Evolutionary conservation across 2,888 invertebrate species (phyloP), one percentile per base, ranked within the genome.

Genomic region (Aleiodes testaceus): DNA sequence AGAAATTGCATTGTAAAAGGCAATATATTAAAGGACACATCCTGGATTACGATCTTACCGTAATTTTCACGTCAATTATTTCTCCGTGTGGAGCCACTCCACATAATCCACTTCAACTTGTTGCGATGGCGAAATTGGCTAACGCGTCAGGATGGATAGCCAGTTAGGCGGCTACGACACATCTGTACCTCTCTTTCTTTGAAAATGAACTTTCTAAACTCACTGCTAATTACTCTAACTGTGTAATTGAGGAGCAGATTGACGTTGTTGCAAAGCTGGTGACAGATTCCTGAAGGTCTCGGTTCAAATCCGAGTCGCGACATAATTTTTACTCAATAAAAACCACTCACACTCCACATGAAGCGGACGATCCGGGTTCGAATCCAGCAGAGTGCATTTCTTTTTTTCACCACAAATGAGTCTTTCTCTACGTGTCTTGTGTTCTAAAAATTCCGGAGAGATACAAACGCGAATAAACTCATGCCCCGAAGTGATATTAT

Each of bases 401-500:
- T 49, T 16, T 55, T 55, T 26, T 55, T 55, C 36, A 1, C 26
- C 26, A 7, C 26, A 55, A 30, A 55, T 30, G 16, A 55, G 7
- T 14, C 16, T 55, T 55, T 30, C 36, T 55, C 6, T 6, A 26
- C 14, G n/a, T 26, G 22, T 26, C 26, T 47, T 3, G 26, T n/a
- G 30, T 7, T 18, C 44, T 47, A 53, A 14, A 65, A 3, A 59
- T 20, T 16, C 3, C 9, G 22, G 20, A 20, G 30, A 36, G 9
- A 12, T 53, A 53, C 26, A 26, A 11, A 53, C 53, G 26, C 3
- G 53, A 53, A 26, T 22, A 20, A 26, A 9, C 22, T 22, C 3
- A n/a, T 20, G 14, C 53, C 55, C 16, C 36, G 55, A n/a, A 66
- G 70, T 44, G 66, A 69, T 50, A 70, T 69, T 44, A 50, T 71